Conservation (phyloP, 2,113 vertebrate species). For the Atractosteus spatula region DNA sequence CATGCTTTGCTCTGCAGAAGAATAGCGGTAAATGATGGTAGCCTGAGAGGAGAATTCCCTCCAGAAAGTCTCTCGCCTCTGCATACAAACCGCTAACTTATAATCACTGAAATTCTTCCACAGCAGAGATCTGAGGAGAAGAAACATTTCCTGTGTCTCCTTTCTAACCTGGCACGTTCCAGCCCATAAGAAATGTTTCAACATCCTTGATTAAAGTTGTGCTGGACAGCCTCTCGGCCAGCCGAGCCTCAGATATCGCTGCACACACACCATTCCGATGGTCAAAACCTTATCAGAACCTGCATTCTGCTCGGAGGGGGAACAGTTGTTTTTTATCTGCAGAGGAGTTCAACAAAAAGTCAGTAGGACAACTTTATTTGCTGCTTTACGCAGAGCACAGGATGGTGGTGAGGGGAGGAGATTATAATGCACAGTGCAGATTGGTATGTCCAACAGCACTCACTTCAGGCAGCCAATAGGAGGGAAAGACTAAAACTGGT, state of each 20-base stretch:
- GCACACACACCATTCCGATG: slow-evolving; percentile 1
- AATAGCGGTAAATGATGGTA: no score
- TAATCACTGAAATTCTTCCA: background rate
- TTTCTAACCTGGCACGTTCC: background rate
- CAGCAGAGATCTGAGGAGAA: background rate
- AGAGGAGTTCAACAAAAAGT: slow-evolving; percentile 60
- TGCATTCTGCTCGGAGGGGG: slow-evolving; percentile 18
- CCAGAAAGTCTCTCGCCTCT: no score
- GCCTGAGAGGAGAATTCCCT: no score
- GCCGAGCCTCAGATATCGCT: slow-evolving; percentile 12
- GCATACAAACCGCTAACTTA: background rate
- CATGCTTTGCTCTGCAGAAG: no score
- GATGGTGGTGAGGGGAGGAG: slow-evolving; percentile 13
- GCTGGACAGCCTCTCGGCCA: slow-evolving; percentile 9
- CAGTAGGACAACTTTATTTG: slow-evolving; percentile 55
- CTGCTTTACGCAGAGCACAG: slow-evolving; percentile 37
- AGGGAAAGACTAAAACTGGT: slow-evolving; percentile 36
- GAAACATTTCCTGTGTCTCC: background rate
- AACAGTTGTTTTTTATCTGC: slow-evolving; percentile 55
- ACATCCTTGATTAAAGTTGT: slow-evolving; percentile 13
- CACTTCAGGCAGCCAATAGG: slow-evolving; percentile 14
- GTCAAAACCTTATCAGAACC: slow-evolving; percentile 21
- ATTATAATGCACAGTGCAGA: slow-evolving; percentile 29
- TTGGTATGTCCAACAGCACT: background rate
- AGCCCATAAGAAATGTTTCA: slow-evolving; percentile 14